Evolutionary conservation across 1,140 invertebrate genomes (phyloP), one percentile per base, ranked within the genome.

Genomic region (Phymorhynchus buccinoides): DNA sequence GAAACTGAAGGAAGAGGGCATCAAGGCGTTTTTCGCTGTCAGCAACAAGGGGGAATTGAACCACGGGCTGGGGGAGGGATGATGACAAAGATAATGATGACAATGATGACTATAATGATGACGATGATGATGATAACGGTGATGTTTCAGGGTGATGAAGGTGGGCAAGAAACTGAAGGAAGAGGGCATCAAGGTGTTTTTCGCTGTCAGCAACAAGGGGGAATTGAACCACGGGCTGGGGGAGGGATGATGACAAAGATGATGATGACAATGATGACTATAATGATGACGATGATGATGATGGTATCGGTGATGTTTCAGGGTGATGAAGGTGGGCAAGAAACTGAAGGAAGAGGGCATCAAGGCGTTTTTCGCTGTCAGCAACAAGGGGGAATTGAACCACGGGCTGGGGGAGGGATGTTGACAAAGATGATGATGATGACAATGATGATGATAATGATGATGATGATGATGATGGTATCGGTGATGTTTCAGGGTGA

Each of bases 171-270:
- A 97, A 83, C 96, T 96, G 93, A 94, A 95, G 68, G 95, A 95
- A 80, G 90, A 86, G 39, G 92, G 90, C 7, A 89, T 91, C 14
- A 62, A 62, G 79, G 95, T 97, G 12, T 96, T 94, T 83, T 99
- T 99, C 94, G 98, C 97, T 4, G 95, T 99, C 84, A 96, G 97
- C 90, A 96, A 97, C 90, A 97, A 97, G 91, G 96, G 98, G 84
- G 91, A 93, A 30, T 91, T 93, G 81, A 84, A 78, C 30, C 86
- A 89, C 81, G 94, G 95, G 89, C 88, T 99, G 77, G 97, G 97
- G 89, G 98, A 99, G 92, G n/a, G n/a, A n/a, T n/a, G n/a, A n/a
- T n/a, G n/a, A n/a, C n/a, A n/a, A n/a, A n/a, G n/a, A n/a, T n/a
- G n/a, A n/a, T n/a, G n/a, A n/a, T n/a, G n/a, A n/a, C n/a, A n/a